phyloP scores from a whole-genome alignment of 2,888 invertebrate species.

The Drosophila macrospina region DNA sequence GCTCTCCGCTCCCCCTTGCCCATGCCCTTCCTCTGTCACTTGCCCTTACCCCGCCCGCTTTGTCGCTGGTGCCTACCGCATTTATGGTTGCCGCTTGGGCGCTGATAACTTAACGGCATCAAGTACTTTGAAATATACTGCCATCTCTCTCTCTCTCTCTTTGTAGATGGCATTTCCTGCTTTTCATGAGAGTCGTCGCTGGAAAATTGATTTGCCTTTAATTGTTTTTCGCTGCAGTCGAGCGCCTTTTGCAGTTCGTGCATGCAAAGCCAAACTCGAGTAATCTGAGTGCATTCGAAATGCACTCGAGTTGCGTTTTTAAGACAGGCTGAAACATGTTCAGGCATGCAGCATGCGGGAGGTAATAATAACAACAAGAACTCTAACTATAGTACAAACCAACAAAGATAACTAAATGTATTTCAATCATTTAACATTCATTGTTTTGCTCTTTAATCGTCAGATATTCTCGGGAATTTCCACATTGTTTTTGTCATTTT shows the following conservation, averaged over 20 bases:
- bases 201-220: constrained; percentile 66
- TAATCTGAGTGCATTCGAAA: constrained; percentile 39
- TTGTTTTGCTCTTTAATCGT: constrained; percentile 18
- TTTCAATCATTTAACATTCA: constrained; percentile 35
- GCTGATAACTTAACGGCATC: constrained; percentile 65
- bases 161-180: constrained; percentile 49
- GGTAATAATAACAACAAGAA: constrained; percentile 3
- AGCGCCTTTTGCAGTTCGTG: constrained; percentile 63
- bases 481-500: constrained; percentile 30
- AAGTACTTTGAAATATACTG: constrained; percentile 53
- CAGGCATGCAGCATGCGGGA: constrained; percentile 14
- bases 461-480: constrained; percentile 30
- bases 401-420: constrained; percentile 17
- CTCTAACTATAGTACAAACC: neutral
- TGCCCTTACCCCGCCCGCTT: neutral
- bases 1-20: neutral
- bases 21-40: neutral
- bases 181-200: constrained; percentile 47
- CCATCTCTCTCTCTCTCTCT: constrained; percentile 8
- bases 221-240: constrained; percentile 69
- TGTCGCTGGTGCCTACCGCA: constrained; percentile 45
- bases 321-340: constrained; percentile 29
- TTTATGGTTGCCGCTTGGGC: constrained; percentile 59
- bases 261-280: constrained; percentile 45
- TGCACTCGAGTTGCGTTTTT: constrained; percentile 26